These are phyloP conservation scores for Hucho hucho DNA, from an alignment of 2,113 vertebrate genomes.

Conservation along the genomic window DNA sequence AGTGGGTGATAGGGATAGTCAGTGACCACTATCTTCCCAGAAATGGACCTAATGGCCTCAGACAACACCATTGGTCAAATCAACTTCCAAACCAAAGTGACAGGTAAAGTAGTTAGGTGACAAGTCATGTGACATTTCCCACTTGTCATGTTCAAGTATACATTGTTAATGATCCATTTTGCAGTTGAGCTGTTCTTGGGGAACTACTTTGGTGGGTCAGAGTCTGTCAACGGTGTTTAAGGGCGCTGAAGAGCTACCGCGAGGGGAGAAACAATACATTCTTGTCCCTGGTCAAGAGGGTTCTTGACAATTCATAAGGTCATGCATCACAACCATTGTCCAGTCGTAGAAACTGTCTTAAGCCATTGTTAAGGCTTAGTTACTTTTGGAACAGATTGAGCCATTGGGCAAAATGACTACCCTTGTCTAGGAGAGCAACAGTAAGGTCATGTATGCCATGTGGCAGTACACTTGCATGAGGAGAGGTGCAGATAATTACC, in stretches of 20 bases:
- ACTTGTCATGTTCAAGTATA: background rate
- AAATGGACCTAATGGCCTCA: too few species aligned
- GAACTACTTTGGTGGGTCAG: constrained; percentile 75
- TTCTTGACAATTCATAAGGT: background rate
- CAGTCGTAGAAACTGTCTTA: too few species aligned
- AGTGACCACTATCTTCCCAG: constrained; percentile 58
- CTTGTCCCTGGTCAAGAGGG: too few species aligned
- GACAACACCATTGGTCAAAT: constrained; percentile 73
- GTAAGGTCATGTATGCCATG: background rate
- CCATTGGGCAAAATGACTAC: too few species aligned
- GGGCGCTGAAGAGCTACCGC: constrained; percentile 35
- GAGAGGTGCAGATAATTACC: constrained; percentile 74
- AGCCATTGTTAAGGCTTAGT: too few species aligned
- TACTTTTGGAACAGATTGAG: too few species aligned
- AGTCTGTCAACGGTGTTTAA: constrained; percentile 67
- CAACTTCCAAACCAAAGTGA: constrained; percentile 73
- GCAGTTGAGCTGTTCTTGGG: constrained; percentile 70
- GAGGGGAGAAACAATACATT: constrained; percentile 58
- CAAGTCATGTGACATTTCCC: too few species aligned
- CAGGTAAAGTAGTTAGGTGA: too few species aligned
- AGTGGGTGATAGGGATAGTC: constrained; percentile 64
- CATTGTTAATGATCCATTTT: background rate
- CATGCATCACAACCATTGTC: background rate
- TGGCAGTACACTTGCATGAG: constrained; percentile 83
- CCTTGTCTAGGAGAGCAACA: too few species aligned